phyloP scores from a whole-genome alignment of 2,888 invertebrate species.

The Opisthograptis luteolata region DNA sequence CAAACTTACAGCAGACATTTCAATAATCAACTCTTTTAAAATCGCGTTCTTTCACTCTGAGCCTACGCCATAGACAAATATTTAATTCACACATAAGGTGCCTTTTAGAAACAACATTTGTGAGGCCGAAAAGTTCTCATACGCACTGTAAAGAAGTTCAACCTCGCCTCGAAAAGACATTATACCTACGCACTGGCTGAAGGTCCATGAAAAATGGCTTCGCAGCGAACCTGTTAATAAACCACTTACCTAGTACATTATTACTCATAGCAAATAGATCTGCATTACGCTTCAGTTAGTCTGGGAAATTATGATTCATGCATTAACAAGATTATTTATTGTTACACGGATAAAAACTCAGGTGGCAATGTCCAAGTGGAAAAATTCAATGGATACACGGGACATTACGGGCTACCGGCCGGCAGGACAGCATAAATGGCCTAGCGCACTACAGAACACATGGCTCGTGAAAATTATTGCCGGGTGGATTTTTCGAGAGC shows the following conservation, averaged over 20 bases:
- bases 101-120: no score
- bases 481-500: constrained; percentile 82
- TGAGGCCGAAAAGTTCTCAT: no score
- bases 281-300: constrained; percentile 11
- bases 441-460: constrained; percentile 64
- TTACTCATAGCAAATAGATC: constrained; percentile 9
- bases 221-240: no score
- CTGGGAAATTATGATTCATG: constrained; percentile 8
- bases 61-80: no score
- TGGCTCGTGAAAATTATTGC: constrained; percentile 81
- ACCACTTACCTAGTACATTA: constrained; percentile 23
- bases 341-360: not conserved
- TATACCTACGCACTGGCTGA: no score
- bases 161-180: no score
- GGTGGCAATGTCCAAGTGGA: constrained; percentile 2
- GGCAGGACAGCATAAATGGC: constrained; percentile 40
- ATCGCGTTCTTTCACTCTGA: no score
- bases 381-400: constrained; percentile 20
- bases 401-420: constrained; percentile 19
- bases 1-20: no score
- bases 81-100: no score
- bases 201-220: no score
- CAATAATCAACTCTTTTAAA: no score
- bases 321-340: constrained; percentile 2
- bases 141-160: no score